phyloP scores from a whole-genome alignment of 2,888 invertebrate species.

The Aradus depressus region DNA sequence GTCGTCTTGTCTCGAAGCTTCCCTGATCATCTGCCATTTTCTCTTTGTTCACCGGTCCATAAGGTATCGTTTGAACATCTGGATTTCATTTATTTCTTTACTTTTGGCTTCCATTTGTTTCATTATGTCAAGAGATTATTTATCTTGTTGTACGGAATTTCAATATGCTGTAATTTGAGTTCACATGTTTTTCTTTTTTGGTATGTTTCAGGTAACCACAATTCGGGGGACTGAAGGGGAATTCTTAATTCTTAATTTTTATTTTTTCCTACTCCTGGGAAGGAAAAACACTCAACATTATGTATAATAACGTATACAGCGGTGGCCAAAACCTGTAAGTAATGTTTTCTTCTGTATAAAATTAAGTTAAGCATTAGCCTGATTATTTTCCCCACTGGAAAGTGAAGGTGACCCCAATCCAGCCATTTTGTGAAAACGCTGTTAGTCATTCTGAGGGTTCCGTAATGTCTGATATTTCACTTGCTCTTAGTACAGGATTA shows the following conservation, averaged over 20 bases:
- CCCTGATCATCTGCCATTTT: constrained; percentile 40
- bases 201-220: constrained; percentile 29
- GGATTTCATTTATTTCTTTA: too few relatives aligned
- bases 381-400: too few relatives aligned
- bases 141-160: not conserved
- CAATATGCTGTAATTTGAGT: not conserved
- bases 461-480: too few relatives aligned
- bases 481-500: too few relatives aligned
- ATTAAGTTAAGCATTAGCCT: too few relatives aligned
- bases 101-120: not conserved
- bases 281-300: constrained; percentile 33
- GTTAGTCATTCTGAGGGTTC: too few relatives aligned
- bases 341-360: constrained; percentile 19
- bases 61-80: constrained; percentile 11
- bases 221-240: not conserved
- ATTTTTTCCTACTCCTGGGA: constrained; percentile 1
- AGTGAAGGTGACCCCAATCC: constrained; percentile 14
- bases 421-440: constrained; percentile 16
- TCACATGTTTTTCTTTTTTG: not conserved
- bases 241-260: not conserved
- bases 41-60: constrained; percentile 53
- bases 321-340: constrained; percentile 37
- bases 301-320: constrained; percentile 41
- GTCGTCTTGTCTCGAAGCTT: too few relatives aligned
- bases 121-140: not conserved